phyloP scores from a whole-genome alignment of 2,888 invertebrate genomes.

The Tridacna gigas region DNA sequence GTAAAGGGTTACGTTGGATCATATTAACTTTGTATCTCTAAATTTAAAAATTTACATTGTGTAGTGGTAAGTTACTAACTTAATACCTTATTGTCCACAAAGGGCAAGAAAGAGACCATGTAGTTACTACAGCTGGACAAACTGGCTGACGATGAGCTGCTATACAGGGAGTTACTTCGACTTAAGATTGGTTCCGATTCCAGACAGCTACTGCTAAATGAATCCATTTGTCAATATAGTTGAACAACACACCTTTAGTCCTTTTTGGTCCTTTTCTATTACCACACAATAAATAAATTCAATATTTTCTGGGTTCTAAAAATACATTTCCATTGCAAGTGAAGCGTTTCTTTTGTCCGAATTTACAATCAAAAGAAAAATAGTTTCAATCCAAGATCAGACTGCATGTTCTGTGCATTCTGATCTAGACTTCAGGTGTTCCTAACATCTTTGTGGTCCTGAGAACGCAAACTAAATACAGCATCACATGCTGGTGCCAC shows the following conservation, averaged over 20 bases:
- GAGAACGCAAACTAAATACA: no score
- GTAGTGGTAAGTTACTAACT: background rate
- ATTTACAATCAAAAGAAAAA: no score
- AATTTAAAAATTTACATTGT: no score
- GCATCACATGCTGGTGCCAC: no score
- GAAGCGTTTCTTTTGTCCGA: no score
- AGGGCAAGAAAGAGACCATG: conserved; percentile 50
- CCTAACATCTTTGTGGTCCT: no score
- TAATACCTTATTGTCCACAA: conserved; percentile 48
- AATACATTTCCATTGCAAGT: no score
- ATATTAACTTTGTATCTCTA: no score
- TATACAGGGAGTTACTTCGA: conserved; percentile 54
- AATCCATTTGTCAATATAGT: background rate
- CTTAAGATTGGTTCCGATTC: conserved; percentile 21
- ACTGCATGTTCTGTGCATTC: no score
- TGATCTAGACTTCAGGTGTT: no score
- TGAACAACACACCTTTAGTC: background rate
- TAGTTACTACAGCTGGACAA: conserved; percentile 31
- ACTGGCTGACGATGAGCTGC: conserved; percentile 37
- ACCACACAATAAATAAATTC: background rate
- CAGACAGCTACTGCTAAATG: background rate
- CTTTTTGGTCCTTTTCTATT: background rate
- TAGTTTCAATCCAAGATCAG: no score
- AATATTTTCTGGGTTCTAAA: background rate
- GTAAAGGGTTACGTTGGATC: background rate